These are phyloP conservation scores for Brachionus manjavacas DNA, from an alignment of 1,140 invertebrate species.

Conservation along the genomic window DNA sequence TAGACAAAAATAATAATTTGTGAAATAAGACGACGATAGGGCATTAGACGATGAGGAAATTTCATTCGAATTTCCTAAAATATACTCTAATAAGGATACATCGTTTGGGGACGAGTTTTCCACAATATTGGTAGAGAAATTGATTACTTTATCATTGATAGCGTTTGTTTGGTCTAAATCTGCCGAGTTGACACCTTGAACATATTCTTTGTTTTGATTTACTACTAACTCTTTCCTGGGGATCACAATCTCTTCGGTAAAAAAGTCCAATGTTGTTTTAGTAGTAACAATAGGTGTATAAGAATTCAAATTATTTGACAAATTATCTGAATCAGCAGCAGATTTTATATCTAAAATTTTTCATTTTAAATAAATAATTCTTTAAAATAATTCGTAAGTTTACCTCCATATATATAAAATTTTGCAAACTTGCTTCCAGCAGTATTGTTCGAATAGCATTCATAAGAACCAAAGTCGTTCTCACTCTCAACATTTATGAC, in stretches of 20 bases:
- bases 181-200: not conserved
- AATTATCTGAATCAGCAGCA: not conserved
- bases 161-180: not conserved
- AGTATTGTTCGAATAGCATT: constrained; percentile 33
- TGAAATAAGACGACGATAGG: not conserved
- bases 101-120: not conserved
- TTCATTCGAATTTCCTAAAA: not conserved
- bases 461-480: constrained; percentile 31
- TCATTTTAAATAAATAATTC: not conserved
- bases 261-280: not conserved
- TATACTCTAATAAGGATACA: not conserved
- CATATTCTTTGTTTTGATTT: not conserved
- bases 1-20: not conserved
- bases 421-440: constrained; percentile 13
- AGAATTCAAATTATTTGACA: not conserved
- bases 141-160: not conserved
- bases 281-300: not conserved
- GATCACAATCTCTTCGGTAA: not conserved
- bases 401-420: constrained; percentile 37
- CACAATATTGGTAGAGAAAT: not conserved
- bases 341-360: not conserved
- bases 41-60: not conserved
- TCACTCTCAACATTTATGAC: constrained; percentile 26
- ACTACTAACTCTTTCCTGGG: not conserved
- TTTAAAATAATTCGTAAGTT: not conserved